Evolutionary conservation across 2,797 vertebrate genomes (phyloP).

Genomic region (Pseudotriccus pelzelni): DNA sequence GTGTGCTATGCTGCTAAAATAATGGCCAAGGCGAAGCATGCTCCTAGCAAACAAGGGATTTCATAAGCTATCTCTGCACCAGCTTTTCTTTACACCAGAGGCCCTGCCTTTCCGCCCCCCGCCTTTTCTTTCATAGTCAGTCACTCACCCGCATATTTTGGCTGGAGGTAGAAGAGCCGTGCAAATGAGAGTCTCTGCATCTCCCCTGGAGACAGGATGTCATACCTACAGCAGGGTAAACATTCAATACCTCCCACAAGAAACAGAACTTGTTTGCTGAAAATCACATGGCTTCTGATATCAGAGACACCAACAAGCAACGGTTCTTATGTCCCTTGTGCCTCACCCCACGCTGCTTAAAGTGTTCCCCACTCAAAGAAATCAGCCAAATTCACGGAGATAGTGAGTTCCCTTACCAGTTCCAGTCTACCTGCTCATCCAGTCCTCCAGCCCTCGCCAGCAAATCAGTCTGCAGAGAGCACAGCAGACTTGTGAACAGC

Average conservation of each 20-base stretch:
- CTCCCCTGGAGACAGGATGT: constrained; percentile 94
- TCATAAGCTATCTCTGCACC: neutral
- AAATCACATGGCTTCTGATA: neutral
- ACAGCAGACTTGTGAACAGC: constrained; percentile 6
- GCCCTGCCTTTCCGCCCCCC: neutral
- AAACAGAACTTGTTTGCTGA: neutral
- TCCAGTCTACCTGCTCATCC: constrained; percentile 92
- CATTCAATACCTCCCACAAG: neutral
- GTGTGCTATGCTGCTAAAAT: neutral
- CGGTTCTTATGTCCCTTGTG: neutral
- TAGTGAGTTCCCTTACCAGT: constrained; percentile 82
- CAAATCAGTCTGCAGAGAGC: constrained; percentile 82
- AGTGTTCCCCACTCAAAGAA: neutral
- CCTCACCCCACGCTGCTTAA: neutral
- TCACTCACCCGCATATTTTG: constrained; percentile 88
- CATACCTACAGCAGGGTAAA: constrained; percentile 81
- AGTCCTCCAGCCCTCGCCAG: constrained; percentile 88
- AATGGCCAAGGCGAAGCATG: neutral
- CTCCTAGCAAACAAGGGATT: neutral
- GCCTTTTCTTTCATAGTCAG: neutral
- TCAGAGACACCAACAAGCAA: neutral
- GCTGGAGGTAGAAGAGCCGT: constrained; percentile 95
- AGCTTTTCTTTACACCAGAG: neutral
- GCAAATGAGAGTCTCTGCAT: constrained; percentile 96
- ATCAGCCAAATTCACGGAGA: neutral